These are phyloP conservation scores for Tachina fera DNA, from an alignment of 2,888 invertebrate species.

Conservation along the genomic window DNA sequence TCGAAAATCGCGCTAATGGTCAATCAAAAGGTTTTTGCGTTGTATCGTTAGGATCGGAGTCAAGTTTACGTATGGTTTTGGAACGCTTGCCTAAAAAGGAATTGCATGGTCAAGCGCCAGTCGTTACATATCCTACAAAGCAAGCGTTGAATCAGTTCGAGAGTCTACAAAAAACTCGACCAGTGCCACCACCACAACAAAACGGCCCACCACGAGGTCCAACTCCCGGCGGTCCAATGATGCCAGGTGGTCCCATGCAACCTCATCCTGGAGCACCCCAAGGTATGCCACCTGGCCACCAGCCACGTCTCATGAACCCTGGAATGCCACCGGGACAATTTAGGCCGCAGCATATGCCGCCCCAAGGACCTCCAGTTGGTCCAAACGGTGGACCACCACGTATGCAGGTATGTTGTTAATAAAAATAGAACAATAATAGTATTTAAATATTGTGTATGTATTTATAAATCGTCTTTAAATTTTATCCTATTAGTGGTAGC, in stretches of 20 bases:
- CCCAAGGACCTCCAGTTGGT: constrained; percentile 85
- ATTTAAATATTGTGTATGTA: constrained; percentile 28
- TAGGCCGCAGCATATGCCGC: constrained; percentile 84
- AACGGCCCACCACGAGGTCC: constrained; percentile 84
- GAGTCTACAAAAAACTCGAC: constrained; percentile 95
- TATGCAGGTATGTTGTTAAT: constrained; percentile 84
- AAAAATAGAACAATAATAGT: constrained; percentile 18
- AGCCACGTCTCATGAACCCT: constrained; percentile 86
- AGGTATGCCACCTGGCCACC: constrained; percentile 84
- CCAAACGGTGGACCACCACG: constrained; percentile 86
- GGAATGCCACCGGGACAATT: constrained; percentile 85
- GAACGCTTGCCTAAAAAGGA: constrained; percentile 97
- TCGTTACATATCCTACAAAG: constrained; percentile 97
- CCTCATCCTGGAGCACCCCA: constrained; percentile 83
- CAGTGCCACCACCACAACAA: constrained; percentile 88
- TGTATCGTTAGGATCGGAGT: constrained; percentile 95
- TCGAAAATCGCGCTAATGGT: constrained; percentile 99
- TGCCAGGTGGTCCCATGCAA: constrained; percentile 81
- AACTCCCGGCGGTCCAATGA: constrained; percentile 80
- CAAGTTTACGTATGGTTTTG: constrained; percentile 93
- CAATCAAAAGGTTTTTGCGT: constrained; percentile 99
- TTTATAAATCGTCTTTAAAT: constrained; percentile 22
- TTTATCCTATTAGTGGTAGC: constrained; percentile 45
- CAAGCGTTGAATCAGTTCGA: constrained; percentile 93
- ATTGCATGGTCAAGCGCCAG: constrained; percentile 96